phyloP scores from a whole-genome alignment of 2,888 invertebrate genomes.

The Hydraecia micacea region DNA sequence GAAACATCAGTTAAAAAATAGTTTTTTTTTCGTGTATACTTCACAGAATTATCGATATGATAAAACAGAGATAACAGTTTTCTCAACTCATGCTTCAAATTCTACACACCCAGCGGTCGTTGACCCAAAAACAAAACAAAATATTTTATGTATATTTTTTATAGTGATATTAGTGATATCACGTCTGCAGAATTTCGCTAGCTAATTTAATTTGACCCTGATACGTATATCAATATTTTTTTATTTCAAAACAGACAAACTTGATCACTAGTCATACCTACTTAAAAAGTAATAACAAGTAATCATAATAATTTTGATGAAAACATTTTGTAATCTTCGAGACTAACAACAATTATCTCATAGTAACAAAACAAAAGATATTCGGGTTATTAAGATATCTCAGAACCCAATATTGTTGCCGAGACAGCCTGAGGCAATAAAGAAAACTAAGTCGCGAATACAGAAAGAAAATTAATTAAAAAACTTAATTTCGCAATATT shows the following conservation, averaged over 20 bases:
- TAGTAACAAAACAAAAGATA: slow-evolving; percentile 67
- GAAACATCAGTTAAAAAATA: too few species aligned
- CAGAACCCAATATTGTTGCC: slow-evolving; percentile 73
- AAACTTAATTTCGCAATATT: slow-evolving; percentile 83
- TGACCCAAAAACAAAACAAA: too few species aligned
- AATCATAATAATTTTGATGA: background rate
- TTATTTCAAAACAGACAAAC: background rate
- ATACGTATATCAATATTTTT: background rate
- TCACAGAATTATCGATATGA: too few species aligned
- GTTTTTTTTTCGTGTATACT: too few species aligned
- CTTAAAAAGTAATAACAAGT: background rate
- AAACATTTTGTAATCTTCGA: background rate
- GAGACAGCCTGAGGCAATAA: slow-evolving; percentile 70
- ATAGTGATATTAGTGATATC: too few species aligned
- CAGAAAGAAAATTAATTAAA: slow-evolving; percentile 85
- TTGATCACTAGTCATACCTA: background rate
- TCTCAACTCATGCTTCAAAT: too few species aligned
- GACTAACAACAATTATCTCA: slow-evolving; percentile 22
- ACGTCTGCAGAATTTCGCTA: too few species aligned
- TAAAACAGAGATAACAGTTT: too few species aligned
- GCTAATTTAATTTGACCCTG: too few species aligned
- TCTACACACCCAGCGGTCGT: too few species aligned
- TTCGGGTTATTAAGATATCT: slow-evolving; percentile 72
- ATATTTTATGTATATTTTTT: too few species aligned
- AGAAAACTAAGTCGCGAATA: slow-evolving; percentile 77